Conservation (phyloP, 2,113 vertebrate genomes). For the Tricholaema leucomelas region DNA sequence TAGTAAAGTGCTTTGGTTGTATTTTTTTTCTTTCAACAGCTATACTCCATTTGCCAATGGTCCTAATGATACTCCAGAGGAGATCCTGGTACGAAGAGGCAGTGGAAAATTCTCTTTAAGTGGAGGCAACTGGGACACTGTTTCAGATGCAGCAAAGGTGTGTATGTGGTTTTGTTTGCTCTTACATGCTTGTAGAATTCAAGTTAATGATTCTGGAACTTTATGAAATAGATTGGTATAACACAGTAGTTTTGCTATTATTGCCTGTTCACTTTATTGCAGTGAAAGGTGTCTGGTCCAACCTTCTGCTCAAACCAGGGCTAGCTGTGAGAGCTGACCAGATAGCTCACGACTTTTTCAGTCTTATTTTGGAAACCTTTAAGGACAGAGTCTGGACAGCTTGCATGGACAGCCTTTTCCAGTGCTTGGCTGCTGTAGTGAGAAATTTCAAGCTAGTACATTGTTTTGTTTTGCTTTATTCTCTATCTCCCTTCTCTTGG, state of each 20-base stretch:
- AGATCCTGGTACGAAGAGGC: slow-evolving; percentile 93
- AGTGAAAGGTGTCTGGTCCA: not conserved
- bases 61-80: slow-evolving; percentile 95
- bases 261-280: not conserved
- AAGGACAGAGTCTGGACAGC: not conserved
- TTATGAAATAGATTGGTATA: not conserved
- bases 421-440: not conserved
- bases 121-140: slow-evolving; percentile 95
- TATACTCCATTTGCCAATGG: slow-evolving; percentile 96
- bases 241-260: not conserved
- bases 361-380: not conserved
- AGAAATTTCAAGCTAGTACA: not conserved
- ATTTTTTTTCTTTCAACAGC: slow-evolving; percentile 65
- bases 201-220: not conserved
- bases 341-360: not conserved
- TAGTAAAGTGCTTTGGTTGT: not conserved
- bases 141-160: slow-evolving; percentile 97
- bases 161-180: slow-evolving; percentile 30
- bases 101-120: slow-evolving; percentile 94
- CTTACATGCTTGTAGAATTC: not conserved
- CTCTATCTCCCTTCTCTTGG: not conserved
- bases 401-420: not conserved
- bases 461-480: not conserved
- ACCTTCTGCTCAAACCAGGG: not conserved
- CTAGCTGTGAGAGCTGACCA: not conserved